These are phyloP conservation scores for Chaenocephalus aceratus DNA, from an alignment of 2,113 vertebrate species.

Conservation along the genomic window DNA sequence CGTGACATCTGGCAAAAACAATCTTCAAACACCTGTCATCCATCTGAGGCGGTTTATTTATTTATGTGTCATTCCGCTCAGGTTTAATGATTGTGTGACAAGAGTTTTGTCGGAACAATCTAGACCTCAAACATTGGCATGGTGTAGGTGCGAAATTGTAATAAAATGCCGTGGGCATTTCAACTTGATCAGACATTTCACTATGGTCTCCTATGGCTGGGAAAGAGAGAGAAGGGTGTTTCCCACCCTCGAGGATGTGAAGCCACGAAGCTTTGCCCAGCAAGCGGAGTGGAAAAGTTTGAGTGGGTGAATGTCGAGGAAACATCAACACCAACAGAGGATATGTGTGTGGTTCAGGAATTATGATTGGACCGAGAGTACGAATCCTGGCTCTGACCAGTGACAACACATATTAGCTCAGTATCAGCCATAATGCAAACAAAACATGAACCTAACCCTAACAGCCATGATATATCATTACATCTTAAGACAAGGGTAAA, in stretches of 20 bases:
- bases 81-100: background rate
- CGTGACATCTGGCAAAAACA: conserved; percentile 18
- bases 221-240: conserved; percentile 10
- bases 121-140: background rate
- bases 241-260: conserved; percentile 14
- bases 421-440: background rate
- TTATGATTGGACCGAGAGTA: background rate
- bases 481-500: background rate
- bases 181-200: conserved; percentile 17
- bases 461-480: background rate
- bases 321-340: conserved; percentile 4
- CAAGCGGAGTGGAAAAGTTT: conserved; percentile 29
- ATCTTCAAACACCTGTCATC: conserved; percentile 7
- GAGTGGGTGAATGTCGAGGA: background rate
- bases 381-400: background rate
- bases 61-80: background rate
- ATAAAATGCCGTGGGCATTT: conserved; percentile 12
- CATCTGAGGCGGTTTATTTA: background rate
- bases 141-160: background rate
- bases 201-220: conserved; percentile 22
- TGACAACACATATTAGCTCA: background rate
- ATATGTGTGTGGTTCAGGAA: conserved; percentile 19
- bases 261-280: background rate
- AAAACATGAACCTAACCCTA: background rate
- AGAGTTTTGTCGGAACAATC: background rate